phyloP scores from a whole-genome alignment of 2,888 invertebrate species.

The Chirona hameri region DNA sequence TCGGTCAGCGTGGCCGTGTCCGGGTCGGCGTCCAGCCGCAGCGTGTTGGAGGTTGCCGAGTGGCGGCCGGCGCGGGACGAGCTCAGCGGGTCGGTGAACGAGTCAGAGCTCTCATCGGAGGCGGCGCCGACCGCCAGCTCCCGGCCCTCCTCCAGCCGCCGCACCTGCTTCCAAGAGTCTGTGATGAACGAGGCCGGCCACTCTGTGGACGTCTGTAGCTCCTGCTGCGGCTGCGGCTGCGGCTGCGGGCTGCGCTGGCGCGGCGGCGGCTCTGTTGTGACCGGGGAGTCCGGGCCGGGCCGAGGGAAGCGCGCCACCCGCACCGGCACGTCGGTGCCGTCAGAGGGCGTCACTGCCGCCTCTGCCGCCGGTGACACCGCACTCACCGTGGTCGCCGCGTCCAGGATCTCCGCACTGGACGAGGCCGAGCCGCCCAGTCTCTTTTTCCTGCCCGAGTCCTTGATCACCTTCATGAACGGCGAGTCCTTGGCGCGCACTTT shows the following conservation, averaged over 20 bases:
- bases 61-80: background rate
- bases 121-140: background rate
- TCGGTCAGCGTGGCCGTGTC: conserved; percentile 26
- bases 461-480: background rate
- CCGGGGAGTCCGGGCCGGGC: background rate
- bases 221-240: background rate
- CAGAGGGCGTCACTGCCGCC: background rate
- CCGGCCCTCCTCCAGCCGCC: background rate
- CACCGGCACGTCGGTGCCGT: background rate
- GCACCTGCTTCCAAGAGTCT: conserved; percentile 13
- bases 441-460: background rate
- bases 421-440: background rate
- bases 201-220: background rate
- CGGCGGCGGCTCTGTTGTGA: background rate
- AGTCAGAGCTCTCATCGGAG: conserved; percentile 3
- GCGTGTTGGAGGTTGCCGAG: background rate
- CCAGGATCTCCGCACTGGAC: background rate
- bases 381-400: too few relatives aligned
- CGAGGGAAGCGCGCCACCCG: conserved; percentile 7
- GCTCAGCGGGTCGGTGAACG: conserved; percentile 23
- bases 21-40: too few relatives aligned
- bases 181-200: background rate
- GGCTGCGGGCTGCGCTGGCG: background rate
- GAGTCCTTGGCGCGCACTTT: background rate
- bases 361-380: background rate